A percentile compares a stretch with the other conserved stretches of the same genome.
Conservation (phyloP, 92 coral and sea anemone species). For the Ricordea florida region DNA sequence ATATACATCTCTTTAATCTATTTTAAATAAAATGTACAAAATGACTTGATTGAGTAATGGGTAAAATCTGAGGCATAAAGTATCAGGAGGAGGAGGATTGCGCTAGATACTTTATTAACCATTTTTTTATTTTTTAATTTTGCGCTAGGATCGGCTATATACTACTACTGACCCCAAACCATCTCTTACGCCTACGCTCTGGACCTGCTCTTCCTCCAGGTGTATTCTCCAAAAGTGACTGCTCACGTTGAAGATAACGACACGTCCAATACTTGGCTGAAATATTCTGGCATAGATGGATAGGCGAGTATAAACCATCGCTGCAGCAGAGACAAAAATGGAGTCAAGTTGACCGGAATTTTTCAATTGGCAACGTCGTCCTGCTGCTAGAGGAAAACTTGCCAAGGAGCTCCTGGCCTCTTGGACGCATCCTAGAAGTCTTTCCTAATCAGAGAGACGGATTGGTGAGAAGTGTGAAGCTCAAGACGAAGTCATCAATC, state of each 20-base stretch:
- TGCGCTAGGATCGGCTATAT: too few species aligned
- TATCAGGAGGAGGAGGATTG: too few species aligned
- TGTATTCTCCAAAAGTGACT: constrained; percentile 18
- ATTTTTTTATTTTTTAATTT: too few species aligned
- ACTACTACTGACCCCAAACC: constrained; percentile 38
- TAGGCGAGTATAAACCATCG: constrained; percentile 47
- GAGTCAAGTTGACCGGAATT: constrained; percentile 7
- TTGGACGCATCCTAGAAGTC: constrained; percentile 48
- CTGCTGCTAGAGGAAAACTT: constrained; percentile 36
- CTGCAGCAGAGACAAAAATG: constrained; percentile 57
- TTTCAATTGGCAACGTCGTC: constrained; percentile 38
- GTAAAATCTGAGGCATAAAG: too few species aligned
- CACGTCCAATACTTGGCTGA: constrained; percentile 62
- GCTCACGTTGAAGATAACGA: constrained; percentile 33
- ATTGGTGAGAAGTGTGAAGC: constrained; percentile 41
- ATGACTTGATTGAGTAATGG: too few species aligned
- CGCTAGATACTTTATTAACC: too few species aligned
- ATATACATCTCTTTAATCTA: too few species aligned
- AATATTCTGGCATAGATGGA: constrained; percentile 60
- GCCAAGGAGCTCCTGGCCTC: constrained; percentile 52
- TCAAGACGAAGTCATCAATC: constrained; percentile 39
- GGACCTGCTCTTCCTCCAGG: constrained; percentile 45
- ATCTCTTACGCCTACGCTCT: constrained; percentile 25
- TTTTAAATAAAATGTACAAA: too few species aligned
- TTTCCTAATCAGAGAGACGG: constrained; percentile 33